Conservation (phyloP, 2,888 invertebrate species). For the Mellilla xanthometata region DNA sequence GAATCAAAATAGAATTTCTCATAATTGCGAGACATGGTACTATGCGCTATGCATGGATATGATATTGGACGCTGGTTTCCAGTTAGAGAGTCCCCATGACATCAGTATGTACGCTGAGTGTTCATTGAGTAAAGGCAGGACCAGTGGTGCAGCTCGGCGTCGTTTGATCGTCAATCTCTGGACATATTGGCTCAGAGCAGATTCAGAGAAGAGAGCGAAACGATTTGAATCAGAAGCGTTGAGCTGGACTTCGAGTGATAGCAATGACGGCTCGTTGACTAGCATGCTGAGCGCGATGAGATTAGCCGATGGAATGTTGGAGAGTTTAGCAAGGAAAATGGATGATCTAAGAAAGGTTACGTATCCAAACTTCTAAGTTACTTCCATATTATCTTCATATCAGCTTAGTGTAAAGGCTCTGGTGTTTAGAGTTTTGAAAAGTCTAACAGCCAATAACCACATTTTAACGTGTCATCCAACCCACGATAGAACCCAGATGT, state of each 20-base stretch:
- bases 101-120: conserved; percentile 67
- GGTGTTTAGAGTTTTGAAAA: no score
- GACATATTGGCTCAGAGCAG: conserved; percentile 69
- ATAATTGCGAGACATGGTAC: conserved; percentile 75
- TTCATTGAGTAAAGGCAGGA: conserved; percentile 47
- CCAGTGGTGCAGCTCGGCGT: conserved; percentile 49
- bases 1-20: conserved; percentile 41
- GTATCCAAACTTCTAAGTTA: no score
- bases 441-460: no score
- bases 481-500: no score
- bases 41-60: conserved; percentile 82
- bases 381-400: no score
- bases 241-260: conserved; percentile 47
- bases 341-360: conserved; percentile 44
- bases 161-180: conserved; percentile 63
- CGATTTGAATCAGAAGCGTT: conserved; percentile 68
- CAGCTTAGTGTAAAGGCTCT: no score
- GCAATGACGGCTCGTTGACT: conserved; percentile 55
- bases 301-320: conserved; percentile 71
- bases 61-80: conserved; percentile 81
- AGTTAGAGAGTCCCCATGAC: conserved; percentile 69
- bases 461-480: no score
- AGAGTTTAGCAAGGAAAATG: conserved; percentile 70
- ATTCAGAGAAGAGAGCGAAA: conserved; percentile 58
- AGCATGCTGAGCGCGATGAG: conserved; percentile 60